Percentiles rank a stretch among this genome's conserved stretches.
These are phyloP conservation scores for Nematostella vectensis DNA, from an alignment of 92 coral and sea anemone genomes.

Conservation along the genomic window DNA sequence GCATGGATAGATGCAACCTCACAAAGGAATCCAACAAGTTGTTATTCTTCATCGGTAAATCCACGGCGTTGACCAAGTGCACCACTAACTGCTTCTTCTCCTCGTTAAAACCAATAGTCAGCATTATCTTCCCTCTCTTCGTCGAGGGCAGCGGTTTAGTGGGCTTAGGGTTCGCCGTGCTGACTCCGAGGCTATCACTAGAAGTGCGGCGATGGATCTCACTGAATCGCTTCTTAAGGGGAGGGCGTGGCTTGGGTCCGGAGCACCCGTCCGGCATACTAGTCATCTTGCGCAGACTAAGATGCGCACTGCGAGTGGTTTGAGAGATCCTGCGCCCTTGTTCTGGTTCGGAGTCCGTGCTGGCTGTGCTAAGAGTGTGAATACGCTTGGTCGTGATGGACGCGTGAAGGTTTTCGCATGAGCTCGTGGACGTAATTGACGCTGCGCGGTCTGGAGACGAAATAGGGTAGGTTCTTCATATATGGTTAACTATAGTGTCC, in stretches of 20 bases:
- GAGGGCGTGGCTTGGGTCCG: conserved; percentile 3
- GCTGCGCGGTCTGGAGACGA: too few relatives aligned
- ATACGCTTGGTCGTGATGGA: neutral
- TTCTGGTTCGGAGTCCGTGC: neutral
- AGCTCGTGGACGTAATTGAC: too few relatives aligned
- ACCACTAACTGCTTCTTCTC: conserved; percentile 34
- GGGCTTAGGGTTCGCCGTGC: neutral
- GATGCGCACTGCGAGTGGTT: neutral
- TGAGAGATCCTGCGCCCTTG: neutral
- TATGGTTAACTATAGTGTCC: too few relatives aligned
- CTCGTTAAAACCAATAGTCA: conserved; percentile 24
- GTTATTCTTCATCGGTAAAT: conserved; percentile 52
- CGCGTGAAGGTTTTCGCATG: neutral
- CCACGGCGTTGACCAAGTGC: conserved; percentile 62
- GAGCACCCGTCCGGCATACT: conserved; percentile 15
- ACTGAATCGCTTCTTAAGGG: conserved; percentile 15
- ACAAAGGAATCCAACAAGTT: conserved; percentile 51
- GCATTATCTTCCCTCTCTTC: conserved; percentile 30
- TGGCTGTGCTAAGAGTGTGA: neutral
- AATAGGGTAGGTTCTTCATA: too few relatives aligned
- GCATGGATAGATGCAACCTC: conserved; percentile 39
- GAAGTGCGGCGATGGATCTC: conserved; percentile 20
- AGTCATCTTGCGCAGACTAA: conserved; percentile 3
- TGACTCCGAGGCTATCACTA: conserved; percentile 11
- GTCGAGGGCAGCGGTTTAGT: conserved; percentile 9